These are phyloP conservation scores for Anableps anableps DNA, from an alignment of 2,797 vertebrate species.

Conservation along the genomic window DNA sequence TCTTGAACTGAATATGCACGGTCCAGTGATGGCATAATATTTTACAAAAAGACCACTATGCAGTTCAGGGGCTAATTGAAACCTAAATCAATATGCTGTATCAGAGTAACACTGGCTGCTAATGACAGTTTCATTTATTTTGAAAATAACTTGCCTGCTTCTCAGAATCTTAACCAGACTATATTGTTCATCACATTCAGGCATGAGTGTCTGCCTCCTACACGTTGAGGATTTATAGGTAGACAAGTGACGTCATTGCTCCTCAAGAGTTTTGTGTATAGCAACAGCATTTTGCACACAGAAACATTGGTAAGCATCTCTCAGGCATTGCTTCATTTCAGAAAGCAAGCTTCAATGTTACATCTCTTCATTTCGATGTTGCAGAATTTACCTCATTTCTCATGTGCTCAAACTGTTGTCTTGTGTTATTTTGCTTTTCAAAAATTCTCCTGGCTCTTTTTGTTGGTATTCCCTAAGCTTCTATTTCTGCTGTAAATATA, in stretches of 20 bases:
- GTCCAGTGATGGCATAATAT: not conserved
- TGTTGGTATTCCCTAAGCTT: not conserved
- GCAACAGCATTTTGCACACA: not conserved
- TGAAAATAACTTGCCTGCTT: constrained; percentile 13
- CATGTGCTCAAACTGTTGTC: not conserved
- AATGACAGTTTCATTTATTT: not conserved
- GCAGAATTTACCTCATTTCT: not conserved
- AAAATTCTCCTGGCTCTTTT: not conserved
- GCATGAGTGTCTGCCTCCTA: not conserved
- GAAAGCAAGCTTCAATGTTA: not conserved
- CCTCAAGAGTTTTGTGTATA: constrained; percentile 2
- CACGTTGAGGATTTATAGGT: not conserved
- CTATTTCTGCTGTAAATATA: not conserved
- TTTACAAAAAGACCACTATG: not conserved
- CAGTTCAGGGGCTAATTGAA: not conserved
- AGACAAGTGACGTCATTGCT: not conserved
- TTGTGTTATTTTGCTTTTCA: not conserved
- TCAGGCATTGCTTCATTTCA: not conserved
- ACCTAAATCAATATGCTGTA: not conserved
- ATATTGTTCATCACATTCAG: not conserved
- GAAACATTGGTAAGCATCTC: not conserved
- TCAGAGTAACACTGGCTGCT: not conserved
- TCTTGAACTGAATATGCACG: not conserved
- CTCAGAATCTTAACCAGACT: constrained; percentile 1
- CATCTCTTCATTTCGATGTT: not conserved